phyloP scores from a whole-genome alignment of 2,888 invertebrate genomes.

The Orchesellides sinensis region DNA sequence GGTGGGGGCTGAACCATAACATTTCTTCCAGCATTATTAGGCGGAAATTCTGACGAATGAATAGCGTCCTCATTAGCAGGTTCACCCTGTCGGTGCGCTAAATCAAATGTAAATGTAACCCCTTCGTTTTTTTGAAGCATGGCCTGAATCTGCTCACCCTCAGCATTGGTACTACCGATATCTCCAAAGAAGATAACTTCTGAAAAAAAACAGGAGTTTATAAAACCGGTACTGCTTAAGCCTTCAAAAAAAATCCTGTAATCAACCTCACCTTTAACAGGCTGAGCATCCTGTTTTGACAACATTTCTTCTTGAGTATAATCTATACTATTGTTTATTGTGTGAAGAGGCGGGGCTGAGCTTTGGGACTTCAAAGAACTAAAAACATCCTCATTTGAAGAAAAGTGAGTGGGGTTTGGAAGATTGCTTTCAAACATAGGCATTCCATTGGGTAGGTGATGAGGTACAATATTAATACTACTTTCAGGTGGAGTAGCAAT shows the following conservation, averaged over 20 bases:
- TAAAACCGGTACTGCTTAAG: too few species aligned
- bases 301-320: not conserved
- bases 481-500: not conserved
- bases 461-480: not conserved
- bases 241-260: not conserved
- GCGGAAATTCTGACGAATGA: not conserved
- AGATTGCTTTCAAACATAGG: not conserved
- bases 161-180: constrained; percentile 48
- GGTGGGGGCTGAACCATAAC: constrained; percentile 32
- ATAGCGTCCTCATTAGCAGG: not conserved
- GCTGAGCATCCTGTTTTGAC: not conserved
- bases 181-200: constrained; percentile 64
- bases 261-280: constrained; percentile 15
- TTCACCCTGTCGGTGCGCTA: constrained; percentile 19
- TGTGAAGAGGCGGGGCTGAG: not conserved
- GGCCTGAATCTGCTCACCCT: constrained; percentile 59
- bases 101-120: constrained; percentile 58
- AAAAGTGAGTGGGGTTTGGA: not conserved
- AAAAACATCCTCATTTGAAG: not conserved
- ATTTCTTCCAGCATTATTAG: not conserved
- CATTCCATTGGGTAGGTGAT: not conserved
- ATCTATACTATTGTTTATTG: not conserved
- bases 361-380: not conserved
- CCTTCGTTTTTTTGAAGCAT: constrained; percentile 66
- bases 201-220: too few species aligned